Base-by-base conservation (phyloP, 1,140 invertebrate genomes). In the Listronotus oregonensis region DNA sequence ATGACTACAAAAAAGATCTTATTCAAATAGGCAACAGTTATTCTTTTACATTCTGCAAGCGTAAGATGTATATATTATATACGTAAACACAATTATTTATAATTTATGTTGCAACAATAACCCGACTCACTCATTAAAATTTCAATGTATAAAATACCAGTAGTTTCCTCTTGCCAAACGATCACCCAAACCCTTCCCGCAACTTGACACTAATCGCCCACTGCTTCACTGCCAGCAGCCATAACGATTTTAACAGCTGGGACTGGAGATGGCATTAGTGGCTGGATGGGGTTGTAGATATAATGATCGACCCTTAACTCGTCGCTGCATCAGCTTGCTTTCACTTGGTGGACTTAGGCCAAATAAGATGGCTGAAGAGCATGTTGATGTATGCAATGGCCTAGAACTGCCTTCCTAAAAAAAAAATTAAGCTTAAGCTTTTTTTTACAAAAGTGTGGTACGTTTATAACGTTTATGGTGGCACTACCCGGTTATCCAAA, bases 341-440 rank as follows among this genome's bases (percentile, higher is more conserved):
- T 93, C 90, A 70, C 87, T 88, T 9, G 94, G 93, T 46, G 93
- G 92, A 39, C 92, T 94, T 15, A 96, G 82, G 42, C 92, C 92
- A 59, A 93, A 88, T 11, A 86, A 75, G 18, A 79, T 74, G 66
- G 59, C 57, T 12, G 71, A 72, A n/a, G 62, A 58, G 49, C 77
- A 66, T 14, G 68, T 64, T n/a, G 21, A 47, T 17, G 17, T 44
- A 42, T 63, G 60, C 17, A 63, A 21, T 5, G 60, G 50, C 15
- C 39, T 43, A 17, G 63, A 18, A 46, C 56, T 54, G 8, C 42
- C 27, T 11, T 40, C 64, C 54, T 58, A 50, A 50, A 55, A 17
- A 47, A 51, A 27, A 27, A 27, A 27, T 27, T 3, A 27, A 5
- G 1, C 21, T 27, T 27, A 27, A 27, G 21, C 21, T 27, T 27